These are phyloP conservation scores for Blera fallax DNA, from an alignment of 2,888 invertebrate species.

Conservation along the genomic window DNA sequence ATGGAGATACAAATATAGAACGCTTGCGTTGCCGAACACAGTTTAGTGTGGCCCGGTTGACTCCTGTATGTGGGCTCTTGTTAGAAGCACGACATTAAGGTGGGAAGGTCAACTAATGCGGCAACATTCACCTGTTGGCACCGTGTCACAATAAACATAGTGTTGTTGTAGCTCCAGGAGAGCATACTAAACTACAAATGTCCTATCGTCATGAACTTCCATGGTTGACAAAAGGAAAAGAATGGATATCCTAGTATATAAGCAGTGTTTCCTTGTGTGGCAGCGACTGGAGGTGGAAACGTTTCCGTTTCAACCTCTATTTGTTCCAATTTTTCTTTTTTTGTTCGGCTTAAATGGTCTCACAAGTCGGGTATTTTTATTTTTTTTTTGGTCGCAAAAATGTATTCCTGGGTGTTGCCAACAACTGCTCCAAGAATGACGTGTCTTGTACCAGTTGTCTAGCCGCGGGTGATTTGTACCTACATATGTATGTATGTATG, in stretches of 20 bases:
- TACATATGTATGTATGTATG: neutral
- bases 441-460: slow-evolving; percentile 52
- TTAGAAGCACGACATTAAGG: slow-evolving; percentile 18
- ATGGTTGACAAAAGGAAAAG: slow-evolving; percentile 9
- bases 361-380: slow-evolving; percentile 2
- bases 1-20: slow-evolving; percentile 28
- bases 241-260: neutral
- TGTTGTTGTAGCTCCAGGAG: slow-evolving; percentile 40
- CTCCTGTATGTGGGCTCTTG: slow-evolving; percentile 1
- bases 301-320: slow-evolving; percentile 3
- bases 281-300: neutral
- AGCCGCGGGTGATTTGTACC: slow-evolving; percentile 46
- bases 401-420: slow-evolving; percentile 36
- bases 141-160: slow-evolving; percentile 43
- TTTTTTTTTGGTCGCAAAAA: slow-evolving; percentile 2
- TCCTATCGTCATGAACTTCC: slow-evolving; percentile 32
- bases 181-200: slow-evolving; percentile 22
- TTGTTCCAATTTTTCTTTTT: slow-evolving; percentile 1
- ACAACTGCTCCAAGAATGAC: slow-evolving; percentile 45
- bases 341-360: neutral
- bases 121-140: slow-evolving; percentile 67
- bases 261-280: neutral
- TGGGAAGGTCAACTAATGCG: slow-evolving; percentile 60
- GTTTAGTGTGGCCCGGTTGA: slow-evolving; percentile 20
- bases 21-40: slow-evolving; percentile 6